Evolutionary conservation across 2,888 invertebrate species (phyloP), one percentile per base, ranked within the genome.

Genomic region (Diarsia rubi): DNA sequence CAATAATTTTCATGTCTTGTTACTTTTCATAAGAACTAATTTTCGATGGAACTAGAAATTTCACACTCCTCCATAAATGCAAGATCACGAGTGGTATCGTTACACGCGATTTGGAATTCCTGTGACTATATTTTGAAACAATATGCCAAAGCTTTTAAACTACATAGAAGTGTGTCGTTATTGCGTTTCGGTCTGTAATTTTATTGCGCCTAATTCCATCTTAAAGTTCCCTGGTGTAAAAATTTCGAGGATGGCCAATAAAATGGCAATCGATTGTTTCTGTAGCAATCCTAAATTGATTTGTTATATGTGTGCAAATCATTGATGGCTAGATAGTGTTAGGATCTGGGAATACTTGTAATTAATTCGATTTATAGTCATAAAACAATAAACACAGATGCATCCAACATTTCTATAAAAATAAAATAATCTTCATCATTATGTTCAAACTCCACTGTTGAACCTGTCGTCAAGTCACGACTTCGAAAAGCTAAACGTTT

Each of bases 111-210:
- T 81, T 75, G 70, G 69, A 63, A 68, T 69, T 67, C 78, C 79
- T 81, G 74, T 14, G 80, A 78, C 77, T 64, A 69, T 67, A 72
- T 79, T 73, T 80, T 82, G 87, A 78, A 79, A 68, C 73, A 79
- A 75, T 80, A 37, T 69, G 37, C 71, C 57, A 52, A 74, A 60
- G 73, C 67, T 66, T 75, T 68, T 82, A 80, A 73, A 78, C 85
- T 73, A 85, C 42, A 88, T 88, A 82, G 73, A 52, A 82, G 83
- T 86, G 83, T 88, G 81, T 85, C 80, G 84, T 88, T 89, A 91
- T 92, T 86, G 87, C 90, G 91, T 91, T 90, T 87, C 92, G 92
- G 88, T 91, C 60, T 75, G 79, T 90, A 89, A 92, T 91, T 91
- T 91, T 90, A 90, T 91, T 88, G 87, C 85, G 84, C 80, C 86